These are phyloP conservation scores for Campoletis sonorensis DNA, from an alignment of 1,140 invertebrate species.

Conservation along the genomic window DNA sequence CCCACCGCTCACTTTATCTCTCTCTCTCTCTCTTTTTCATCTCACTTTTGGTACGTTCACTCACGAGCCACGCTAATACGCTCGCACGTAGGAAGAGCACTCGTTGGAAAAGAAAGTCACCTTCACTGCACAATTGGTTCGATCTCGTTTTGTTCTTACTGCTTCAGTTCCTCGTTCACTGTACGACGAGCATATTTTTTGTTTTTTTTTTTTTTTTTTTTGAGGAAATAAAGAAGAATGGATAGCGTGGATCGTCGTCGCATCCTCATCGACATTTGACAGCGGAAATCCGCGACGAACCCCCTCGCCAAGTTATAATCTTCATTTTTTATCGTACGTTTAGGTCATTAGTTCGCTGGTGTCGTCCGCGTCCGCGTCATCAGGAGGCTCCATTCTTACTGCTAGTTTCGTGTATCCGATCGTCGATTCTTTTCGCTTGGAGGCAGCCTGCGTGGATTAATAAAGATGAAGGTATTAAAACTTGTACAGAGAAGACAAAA, in stretches of 20 bases:
- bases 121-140: not conserved
- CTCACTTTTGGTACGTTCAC: slow-evolving; percentile 36
- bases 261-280: not conserved
- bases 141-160: not conserved
- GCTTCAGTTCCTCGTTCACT: not conserved
- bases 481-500: not conserved
- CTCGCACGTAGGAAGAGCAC: not conserved
- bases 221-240: not conserved
- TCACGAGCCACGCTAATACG: not conserved
- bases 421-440: slow-evolving; percentile 68
- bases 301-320: not conserved
- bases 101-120: slow-evolving; percentile 15
- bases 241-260: not conserved
- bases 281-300: not conserved
- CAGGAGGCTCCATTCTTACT: slow-evolving; percentile 69
- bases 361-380: slow-evolving; percentile 69
- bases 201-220: slow-evolving; percentile 22
- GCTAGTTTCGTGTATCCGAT: slow-evolving; percentile 73
- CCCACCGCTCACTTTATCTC: slow-evolving; percentile 39
- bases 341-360: slow-evolving; percentile 74
- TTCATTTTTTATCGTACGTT: slow-evolving; percentile 45
- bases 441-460: slow-evolving; percentile 61
- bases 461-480: slow-evolving; percentile 31
- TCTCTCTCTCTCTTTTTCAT: slow-evolving; percentile 43
- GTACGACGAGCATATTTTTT: not conserved